These are phyloP conservation scores for Crocidura indochinensis DNA, from an alignment of 2,797 vertebrate species.

Conservation along the genomic window DNA sequence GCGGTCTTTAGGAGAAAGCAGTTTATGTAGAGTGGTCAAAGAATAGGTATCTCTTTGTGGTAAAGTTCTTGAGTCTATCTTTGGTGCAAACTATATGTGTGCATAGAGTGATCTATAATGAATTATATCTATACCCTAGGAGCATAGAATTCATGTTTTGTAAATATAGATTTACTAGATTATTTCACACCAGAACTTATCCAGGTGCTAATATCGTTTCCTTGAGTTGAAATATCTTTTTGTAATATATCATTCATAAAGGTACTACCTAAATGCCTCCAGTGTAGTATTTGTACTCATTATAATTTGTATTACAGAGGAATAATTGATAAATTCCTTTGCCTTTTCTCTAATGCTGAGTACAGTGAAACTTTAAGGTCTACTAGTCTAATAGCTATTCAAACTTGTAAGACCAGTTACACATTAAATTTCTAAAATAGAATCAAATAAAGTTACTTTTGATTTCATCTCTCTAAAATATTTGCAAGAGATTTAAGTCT, in stretches of 20 bases:
- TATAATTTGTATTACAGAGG: conserved; percentile 56
- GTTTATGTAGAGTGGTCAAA: conserved; percentile 23
- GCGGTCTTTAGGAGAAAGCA: conserved; percentile 33
- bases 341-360: conserved; percentile 47
- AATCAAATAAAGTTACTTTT: not conserved
- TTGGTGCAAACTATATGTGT: conserved; percentile 25
- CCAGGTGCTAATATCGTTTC: conserved; percentile 65
- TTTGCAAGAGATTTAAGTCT: not conserved
- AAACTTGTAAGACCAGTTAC: not conserved
- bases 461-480: conserved; percentile 23
- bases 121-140: conserved; percentile 1
- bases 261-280: conserved; percentile 52
- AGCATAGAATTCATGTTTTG: conserved; percentile 30
- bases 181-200: conserved; percentile 59
- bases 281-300: conserved; percentile 29
- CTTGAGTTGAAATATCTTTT: conserved; percentile 49
- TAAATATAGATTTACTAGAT: conserved; percentile 61
- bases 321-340: conserved; percentile 55
- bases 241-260: conserved; percentile 63
- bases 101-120: conserved; percentile 36
- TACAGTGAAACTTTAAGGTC: conserved; percentile 27
- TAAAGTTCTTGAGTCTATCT: conserved; percentile 42
- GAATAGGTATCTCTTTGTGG: not conserved
- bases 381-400: conserved; percentile 40
- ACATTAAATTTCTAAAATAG: conserved; percentile 40